These are phyloP conservation scores for Apeira syringaria DNA, from an alignment of 2,888 invertebrate genomes.

Conservation along the genomic window DNA sequence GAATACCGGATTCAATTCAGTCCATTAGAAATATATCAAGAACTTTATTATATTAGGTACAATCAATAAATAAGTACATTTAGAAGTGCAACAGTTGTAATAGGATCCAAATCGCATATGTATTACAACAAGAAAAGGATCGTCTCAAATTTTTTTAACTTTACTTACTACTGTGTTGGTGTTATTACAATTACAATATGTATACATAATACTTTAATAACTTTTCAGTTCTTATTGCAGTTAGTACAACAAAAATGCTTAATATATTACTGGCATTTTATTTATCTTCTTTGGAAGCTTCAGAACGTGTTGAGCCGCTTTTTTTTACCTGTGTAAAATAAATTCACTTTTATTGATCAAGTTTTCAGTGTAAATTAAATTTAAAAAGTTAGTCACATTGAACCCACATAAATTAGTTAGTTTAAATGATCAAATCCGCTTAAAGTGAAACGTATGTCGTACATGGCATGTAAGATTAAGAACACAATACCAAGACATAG, in stretches of 20 bases:
- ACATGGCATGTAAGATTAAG: no score
- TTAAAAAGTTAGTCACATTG: neutral
- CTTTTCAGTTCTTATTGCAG: slow-evolving; percentile 27
- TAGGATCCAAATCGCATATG: slow-evolving; percentile 23
- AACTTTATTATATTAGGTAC: neutral
- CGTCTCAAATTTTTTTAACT: slow-evolving; percentile 28
- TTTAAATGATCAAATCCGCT: neutral
- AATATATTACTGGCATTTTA: slow-evolving; percentile 27
- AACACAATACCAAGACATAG: no score
- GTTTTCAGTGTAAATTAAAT: neutral
- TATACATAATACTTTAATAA: slow-evolving; percentile 25
- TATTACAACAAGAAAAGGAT: slow-evolving; percentile 22
- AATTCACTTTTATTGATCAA: slow-evolving; percentile 1
- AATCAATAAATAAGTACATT: slow-evolving; percentile 2
- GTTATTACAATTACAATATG: slow-evolving; percentile 32
- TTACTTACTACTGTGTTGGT: slow-evolving; percentile 38
- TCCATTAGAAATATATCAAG: slow-evolving; percentile 37
- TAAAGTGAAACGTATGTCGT: no score
- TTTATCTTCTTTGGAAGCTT: slow-evolving; percentile 35
- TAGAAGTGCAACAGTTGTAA: slow-evolving; percentile 27
- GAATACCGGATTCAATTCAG: slow-evolving; percentile 55
- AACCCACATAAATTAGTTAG: neutral
- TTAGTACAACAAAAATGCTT: slow-evolving; percentile 22
- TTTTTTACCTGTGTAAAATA: slow-evolving; percentile 23
- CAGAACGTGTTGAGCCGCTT: slow-evolving; percentile 26